phyloP scores from a whole-genome alignment of 1,140 invertebrate species.

The Ephestia elutella region DNA sequence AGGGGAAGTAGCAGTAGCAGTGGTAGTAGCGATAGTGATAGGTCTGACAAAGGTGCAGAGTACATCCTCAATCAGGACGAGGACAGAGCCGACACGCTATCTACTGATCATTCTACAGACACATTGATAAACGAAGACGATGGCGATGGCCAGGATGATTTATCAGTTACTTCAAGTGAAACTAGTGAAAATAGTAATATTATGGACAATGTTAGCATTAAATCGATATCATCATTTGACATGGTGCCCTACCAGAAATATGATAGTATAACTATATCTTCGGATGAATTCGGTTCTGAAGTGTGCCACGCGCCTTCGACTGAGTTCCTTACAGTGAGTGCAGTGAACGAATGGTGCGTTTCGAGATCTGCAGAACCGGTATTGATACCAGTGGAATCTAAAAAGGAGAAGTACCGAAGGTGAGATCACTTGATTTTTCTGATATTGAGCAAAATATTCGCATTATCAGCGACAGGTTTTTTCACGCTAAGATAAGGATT shows the following conservation, averaged over 20 bases:
- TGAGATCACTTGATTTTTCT: constrained; percentile 50
- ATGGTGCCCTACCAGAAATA: constrained; percentile 69
- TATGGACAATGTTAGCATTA: constrained; percentile 70
- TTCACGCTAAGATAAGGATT: constrained; percentile 50
- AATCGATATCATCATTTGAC: constrained; percentile 66
- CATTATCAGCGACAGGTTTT: constrained; percentile 48
- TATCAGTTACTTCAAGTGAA: constrained; percentile 45
- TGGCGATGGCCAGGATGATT: constrained; percentile 56
- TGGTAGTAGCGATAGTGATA: constrained; percentile 46
- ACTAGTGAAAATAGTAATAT: constrained; percentile 35
- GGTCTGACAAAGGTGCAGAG: constrained; percentile 45
- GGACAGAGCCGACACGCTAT: constrained; percentile 54
- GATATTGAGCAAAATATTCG: constrained; percentile 54
- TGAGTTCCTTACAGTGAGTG: constrained; percentile 67
- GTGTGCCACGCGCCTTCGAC: constrained; percentile 64
- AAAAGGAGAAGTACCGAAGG: constrained; percentile 72
- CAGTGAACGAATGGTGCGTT: constrained; percentile 69
- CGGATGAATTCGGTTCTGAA: constrained; percentile 69
- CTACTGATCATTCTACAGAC: constrained; percentile 65
- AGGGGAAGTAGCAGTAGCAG: constrained; percentile 28
- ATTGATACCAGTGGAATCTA: constrained; percentile 64
- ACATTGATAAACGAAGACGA: constrained; percentile 65
- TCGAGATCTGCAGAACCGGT: constrained; percentile 57
- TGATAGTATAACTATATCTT: constrained; percentile 69
- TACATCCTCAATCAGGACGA: constrained; percentile 56